Evolutionary conservation across 1,140 invertebrate genomes (phyloP), one percentile per base, ranked within the genome.

Genomic region (Phymorhynchus buccinoides): DNA sequence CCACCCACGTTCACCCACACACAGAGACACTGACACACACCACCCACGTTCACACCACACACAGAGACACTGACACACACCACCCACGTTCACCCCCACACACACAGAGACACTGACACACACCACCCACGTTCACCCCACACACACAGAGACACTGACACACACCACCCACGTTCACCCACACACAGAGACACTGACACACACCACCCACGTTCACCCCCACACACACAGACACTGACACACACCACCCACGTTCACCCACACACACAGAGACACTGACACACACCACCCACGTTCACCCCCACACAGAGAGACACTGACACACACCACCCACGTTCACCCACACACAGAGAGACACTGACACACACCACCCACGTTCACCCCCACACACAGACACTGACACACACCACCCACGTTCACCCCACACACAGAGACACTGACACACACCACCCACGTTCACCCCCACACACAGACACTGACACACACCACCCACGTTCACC

Each of bases 261-360:
- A 71, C 66, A 71, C 66, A 71, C 66, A 71, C 66, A 71, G 16
- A 71, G 16, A 71, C 66, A 71, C 66, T 22, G 0, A 71, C 66
- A 71, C 66, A 71, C 66, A 71, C 66, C 2, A 71, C 66, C 0
- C 66, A 71, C 66, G n/a, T n/a, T 22, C 66, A n/a, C 27, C 12
- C 66, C 12, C 32, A n/a, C 66, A 71, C 66, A 71, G 16, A 71
- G 16, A 71, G 16, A 71, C 66, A 30, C 66, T 9, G 9, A 71
- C 66, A 71, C 66, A 71, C 66, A 71, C n/a, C 66, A 71, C 66
- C 16, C 66, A 71, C 3, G 2, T n/a, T 22, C 66, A 71, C 66
- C 0, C 66, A 71, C 66, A 71, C 66, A 71, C 66, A 3, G 0
- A 71, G 16, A 1, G 16, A 71, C 66, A 1, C 27, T 18, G 9